Evolutionary conservation across 2,113 vertebrate genomes (phyloP).

Genomic region (Mionectes macconnelli): DNA sequence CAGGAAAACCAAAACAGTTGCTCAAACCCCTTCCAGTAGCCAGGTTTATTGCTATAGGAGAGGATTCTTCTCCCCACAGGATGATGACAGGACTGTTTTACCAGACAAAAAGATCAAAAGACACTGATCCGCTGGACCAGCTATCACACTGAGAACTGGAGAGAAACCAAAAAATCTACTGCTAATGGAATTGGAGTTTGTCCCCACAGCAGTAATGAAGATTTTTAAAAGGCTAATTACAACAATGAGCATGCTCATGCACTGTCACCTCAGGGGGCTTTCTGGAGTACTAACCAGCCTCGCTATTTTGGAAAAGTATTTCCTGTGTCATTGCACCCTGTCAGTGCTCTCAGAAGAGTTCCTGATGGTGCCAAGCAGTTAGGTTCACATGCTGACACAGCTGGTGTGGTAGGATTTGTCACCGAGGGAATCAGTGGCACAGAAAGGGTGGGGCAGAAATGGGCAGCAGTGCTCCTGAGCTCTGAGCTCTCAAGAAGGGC

Average conservation of each 20-base stretch:
- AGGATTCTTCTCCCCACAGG: not conserved
- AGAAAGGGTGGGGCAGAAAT: not conserved
- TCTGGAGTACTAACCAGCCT: not conserved
- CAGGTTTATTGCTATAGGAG: not conserved
- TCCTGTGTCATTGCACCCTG: not conserved
- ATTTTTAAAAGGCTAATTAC: not conserved
- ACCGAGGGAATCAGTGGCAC: not conserved
- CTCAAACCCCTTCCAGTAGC: not conserved
- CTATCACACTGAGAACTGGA: not conserved
- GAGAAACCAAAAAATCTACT: not conserved
- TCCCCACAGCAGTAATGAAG: not conserved
- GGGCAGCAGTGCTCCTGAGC: not conserved
- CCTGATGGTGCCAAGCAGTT: rapidly evolving
- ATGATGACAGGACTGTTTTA: not conserved
- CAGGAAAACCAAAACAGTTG: not conserved
- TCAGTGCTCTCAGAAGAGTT: not conserved
- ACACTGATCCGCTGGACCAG: not conserved
- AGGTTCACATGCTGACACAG: not conserved
- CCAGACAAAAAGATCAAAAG: not conserved
- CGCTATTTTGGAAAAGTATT: not conserved
- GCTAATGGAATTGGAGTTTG: not conserved
- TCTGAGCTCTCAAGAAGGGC: not conserved
- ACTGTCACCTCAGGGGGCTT: not conserved
- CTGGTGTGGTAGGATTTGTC: not conserved
- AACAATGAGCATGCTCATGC: not conserved